Percentiles rank a stretch among this genome's conserved stretches.
Evolutionary conservation across 1,140 invertebrate species (phyloP).

Genomic region (Pseudomyrmex concolor): DNA sequence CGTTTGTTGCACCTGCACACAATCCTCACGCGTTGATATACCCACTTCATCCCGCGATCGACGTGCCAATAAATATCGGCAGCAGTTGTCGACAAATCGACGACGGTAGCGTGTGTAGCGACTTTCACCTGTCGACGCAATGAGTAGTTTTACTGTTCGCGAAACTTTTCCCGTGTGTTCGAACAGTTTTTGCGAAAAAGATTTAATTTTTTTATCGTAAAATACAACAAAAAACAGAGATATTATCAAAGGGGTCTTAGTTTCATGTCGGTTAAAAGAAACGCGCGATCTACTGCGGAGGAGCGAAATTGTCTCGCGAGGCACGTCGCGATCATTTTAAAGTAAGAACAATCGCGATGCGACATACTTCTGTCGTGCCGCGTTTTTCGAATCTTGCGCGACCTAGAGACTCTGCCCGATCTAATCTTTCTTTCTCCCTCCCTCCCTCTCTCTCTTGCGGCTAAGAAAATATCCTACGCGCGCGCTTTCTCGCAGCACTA

Average conservation of each 20-base stretch:
- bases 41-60: slow-evolving; percentile 38
- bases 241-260: too few species aligned
- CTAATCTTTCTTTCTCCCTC: slow-evolving; percentile 40
- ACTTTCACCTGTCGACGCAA: slow-evolving; percentile 10
- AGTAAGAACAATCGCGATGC: not conserved
- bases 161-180: not conserved
- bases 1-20: slow-evolving; percentile 61
- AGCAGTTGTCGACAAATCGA: slow-evolving; percentile 51
- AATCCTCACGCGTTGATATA: slow-evolving; percentile 50
- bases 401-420: slow-evolving; percentile 47
- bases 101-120: slow-evolving; percentile 2
- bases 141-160: not conserved
- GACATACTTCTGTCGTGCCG: not conserved
- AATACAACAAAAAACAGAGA: too few species aligned
- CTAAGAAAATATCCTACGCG: slow-evolving; percentile 15
- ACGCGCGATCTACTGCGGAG: not conserved
- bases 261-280: too few species aligned
- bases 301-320: slow-evolving; percentile 6
- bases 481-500: not conserved
- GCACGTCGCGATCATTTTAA: slow-evolving; percentile 11
- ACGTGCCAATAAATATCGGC: slow-evolving; percentile 61
- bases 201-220: not conserved
- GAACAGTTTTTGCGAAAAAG: not conserved
- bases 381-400: slow-evolving; percentile 16
- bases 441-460: too few species aligned